Evolutionary conservation across 1,140 invertebrate genomes (phyloP).

Genomic region (Lepidurus couesii): DNA sequence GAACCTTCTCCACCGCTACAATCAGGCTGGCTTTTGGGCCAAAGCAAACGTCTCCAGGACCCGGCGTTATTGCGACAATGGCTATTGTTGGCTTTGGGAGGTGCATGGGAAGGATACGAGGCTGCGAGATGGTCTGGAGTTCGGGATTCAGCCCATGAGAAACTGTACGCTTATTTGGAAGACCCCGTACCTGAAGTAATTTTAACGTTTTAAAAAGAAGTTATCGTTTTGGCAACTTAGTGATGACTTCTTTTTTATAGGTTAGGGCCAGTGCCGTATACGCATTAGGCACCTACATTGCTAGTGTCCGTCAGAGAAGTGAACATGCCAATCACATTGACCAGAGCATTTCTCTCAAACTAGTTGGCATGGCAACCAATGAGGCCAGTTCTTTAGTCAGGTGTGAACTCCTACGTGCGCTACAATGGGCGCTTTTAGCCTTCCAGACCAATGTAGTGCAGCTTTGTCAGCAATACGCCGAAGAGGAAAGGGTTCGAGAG

Average conservation of each 20-base stretch:
- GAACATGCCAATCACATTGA: constrained; percentile 91
- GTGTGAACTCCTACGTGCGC: constrained; percentile 55
- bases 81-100: constrained; percentile 87
- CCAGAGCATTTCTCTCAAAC: constrained; percentile 77
- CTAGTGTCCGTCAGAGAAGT: constrained; percentile 60
- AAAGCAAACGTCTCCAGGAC: constrained; percentile 9
- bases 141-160: constrained; percentile 91
- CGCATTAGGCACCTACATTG: constrained; percentile 89
- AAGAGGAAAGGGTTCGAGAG: constrained; percentile 50
- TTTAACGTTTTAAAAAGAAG: background rate
- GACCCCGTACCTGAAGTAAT: constrained; percentile 77
- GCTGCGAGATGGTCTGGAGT: constrained; percentile 92
- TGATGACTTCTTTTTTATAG: constrained; percentile 44
- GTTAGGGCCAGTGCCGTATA: constrained; percentile 84
- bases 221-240: background rate
- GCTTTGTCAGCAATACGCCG: constrained; percentile 61
- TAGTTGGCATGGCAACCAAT: constrained; percentile 66
- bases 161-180: constrained; percentile 70
- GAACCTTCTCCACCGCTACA: background rate
- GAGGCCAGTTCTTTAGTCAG: constrained; percentile 80
- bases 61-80: constrained; percentile 74
- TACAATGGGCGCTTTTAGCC: constrained; percentile 83
- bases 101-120: constrained; percentile 89
- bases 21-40: background rate
- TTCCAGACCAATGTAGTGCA: constrained; percentile 81